Conservation (phyloP, 2,888 invertebrate genomes). For the Sycophila texana region DNA sequence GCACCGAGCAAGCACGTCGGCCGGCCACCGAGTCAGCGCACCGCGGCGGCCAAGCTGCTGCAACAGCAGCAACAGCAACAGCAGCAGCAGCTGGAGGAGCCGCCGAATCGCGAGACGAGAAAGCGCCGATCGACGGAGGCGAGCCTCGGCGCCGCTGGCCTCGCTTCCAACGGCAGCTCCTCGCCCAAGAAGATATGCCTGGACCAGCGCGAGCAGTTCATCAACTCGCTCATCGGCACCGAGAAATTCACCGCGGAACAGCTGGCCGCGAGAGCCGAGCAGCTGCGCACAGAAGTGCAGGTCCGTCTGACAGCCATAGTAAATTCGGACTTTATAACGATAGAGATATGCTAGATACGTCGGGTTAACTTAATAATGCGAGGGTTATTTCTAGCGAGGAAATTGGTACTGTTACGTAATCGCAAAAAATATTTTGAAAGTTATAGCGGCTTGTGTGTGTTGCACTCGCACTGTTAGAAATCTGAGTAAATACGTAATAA, state of each 20-base stretch:
- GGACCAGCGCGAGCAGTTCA: conserved; percentile 71
- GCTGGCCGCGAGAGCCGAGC: conserved; percentile 69
- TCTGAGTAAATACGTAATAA: no score
- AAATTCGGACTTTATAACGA: no score
- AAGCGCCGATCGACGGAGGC: conserved; percentile 59
- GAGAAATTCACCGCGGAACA: conserved; percentile 71
- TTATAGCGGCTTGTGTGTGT: no score
- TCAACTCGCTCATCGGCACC: conserved; percentile 69
- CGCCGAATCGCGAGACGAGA: conserved; percentile 49
- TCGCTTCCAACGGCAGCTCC: conserved; percentile 61
- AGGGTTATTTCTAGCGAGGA: no score
- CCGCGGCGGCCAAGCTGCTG: neutral
- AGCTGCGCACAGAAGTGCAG: conserved; percentile 71
- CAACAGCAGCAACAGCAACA: conserved; percentile 33
- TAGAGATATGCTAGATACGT: no score
- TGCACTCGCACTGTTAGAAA: no score
- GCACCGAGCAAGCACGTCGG: conserved; percentile 32
- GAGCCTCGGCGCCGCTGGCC: neutral
- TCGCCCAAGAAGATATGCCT: conserved; percentile 67
- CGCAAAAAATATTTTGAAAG: neutral
- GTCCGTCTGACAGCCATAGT: conserved; percentile 54
- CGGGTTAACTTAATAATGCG: no score
- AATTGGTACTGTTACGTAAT: neutral
- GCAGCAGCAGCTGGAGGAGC: conserved; percentile 13
- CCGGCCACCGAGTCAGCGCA: conserved; percentile 30